Base-by-base conservation (phyloP, 2,888 invertebrate genomes). In the Thecophora atra region DNA sequence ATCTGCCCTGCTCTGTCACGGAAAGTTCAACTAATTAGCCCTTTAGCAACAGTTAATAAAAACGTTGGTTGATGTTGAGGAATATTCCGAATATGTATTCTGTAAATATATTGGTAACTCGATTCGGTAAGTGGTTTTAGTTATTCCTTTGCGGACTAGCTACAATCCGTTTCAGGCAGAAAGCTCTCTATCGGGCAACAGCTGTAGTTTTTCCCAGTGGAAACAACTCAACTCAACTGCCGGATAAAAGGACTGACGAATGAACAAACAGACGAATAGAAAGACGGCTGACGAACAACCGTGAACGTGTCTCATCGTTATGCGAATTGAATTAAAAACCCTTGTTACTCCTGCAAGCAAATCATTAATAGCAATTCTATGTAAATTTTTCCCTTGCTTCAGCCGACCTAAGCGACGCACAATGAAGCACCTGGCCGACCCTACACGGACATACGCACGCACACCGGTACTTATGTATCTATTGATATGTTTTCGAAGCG, bases 231-330 rank as follows among this genome's bases (percentile, higher is more conserved):
- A 30, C n/a, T n/a, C n/a, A n/a, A n/a, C 37, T 37, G 7, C 63
- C 37, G 47, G 44, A 47, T n/a, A 26, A 5, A n/a, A n/a, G n/a
- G n/a, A n/a, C n/a, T n/a, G n/a, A n/a, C n/a, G n/a, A n/a, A n/a
- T n/a, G n/a, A n/a, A 28, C 2, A 28, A 63, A 17, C 42, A 30
- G 2, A 47, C 52, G 19, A 26, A 28, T 13, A 30, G n/a, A 47
- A 7, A 54, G 19, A 52, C 26, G 60, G 54, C 54, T 21, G 51
- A 67, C 51, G 62, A 51, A 67, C 21, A 52, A 19, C 17, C 65
- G 47, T 37, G 37, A 11, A 72, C 51, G 67, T 52, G 63, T 42
- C 52, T 51, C 63, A 69, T 66, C 47, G 44, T 47, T 44, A 64
- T 64, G 47, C 26, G 64, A 64, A 64, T 64, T 64, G 15, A 47